Conservation (phyloP, 2,888 invertebrate genomes). For the Torymus aiolomorphi region DNA sequence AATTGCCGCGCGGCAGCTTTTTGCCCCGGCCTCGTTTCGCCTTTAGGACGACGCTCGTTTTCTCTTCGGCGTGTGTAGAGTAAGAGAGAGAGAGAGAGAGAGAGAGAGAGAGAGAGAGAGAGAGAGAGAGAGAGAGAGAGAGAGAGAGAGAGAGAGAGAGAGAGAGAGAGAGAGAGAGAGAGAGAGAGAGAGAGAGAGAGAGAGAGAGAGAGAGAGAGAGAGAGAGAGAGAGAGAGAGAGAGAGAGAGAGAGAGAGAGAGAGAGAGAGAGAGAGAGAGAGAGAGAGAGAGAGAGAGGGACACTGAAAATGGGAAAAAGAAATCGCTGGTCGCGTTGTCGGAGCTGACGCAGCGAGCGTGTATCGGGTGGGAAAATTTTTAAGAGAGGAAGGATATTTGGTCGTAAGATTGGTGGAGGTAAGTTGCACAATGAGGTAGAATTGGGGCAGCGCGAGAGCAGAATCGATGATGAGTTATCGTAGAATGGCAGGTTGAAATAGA, state of each 20-base stretch:
- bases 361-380: conserved; percentile 46
- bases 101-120: no score
- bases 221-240: no score
- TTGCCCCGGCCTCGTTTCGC: conserved; percentile 42
- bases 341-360: neutral
- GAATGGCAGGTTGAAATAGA: no score
- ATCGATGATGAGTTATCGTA: no score
- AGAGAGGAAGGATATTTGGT: conserved; percentile 5
- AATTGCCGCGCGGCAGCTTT: conserved; percentile 52
- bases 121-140: no score
- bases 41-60: conserved; percentile 35
- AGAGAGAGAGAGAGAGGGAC: neutral
- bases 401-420: neutral
- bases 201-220: no score
- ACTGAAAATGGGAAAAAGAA: conserved; percentile 57
- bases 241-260: no score
- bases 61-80: conserved; percentile 18
- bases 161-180: no score
- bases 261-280: no score
- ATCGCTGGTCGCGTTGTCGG: neutral
- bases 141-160: no score
- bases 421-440: conserved; percentile 13
- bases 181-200: no score
- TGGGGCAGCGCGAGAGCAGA: conserved; percentile 30
- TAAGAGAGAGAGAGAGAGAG: no score